A percentile compares a stretch with the other conserved stretches of the same genome.
These are phyloP conservation scores for Hydrocynus forskahlii DNA, from an alignment of 2,797 vertebrate species.

Conservation along the genomic window DNA sequence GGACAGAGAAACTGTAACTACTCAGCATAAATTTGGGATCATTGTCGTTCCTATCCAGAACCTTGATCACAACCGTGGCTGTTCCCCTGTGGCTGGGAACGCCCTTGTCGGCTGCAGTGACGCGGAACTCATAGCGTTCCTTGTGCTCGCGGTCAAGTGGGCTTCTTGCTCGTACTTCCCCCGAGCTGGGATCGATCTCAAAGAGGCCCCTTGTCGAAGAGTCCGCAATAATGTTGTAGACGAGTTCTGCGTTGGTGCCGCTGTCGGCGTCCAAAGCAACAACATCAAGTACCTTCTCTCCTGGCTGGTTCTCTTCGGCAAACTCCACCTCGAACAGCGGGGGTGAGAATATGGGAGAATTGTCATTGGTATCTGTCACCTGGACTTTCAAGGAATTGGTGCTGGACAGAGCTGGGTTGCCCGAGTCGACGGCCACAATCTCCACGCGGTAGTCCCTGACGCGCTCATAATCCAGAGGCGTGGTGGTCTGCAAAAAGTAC, in stretches of 20 bases:
- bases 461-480: slow-evolving; percentile 90
- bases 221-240: slow-evolving; percentile 89
- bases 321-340: slow-evolving; percentile 92
- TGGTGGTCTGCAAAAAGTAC: slow-evolving; percentile 97
- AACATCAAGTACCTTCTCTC: slow-evolving; percentile 91
- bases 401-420: slow-evolving; percentile 96
- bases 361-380: slow-evolving; percentile 96
- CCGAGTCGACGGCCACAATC: slow-evolving; percentile 96
- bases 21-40: slow-evolving; percentile 99
- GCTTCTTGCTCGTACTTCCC: slow-evolving; percentile 90
- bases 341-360: slow-evolving; percentile 93
- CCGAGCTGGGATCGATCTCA: slow-evolving; percentile 89
- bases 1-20: slow-evolving; percentile 97
- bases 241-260: slow-evolving; percentile 91
- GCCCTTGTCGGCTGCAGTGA: slow-evolving; percentile 93
- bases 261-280: slow-evolving; percentile 93
- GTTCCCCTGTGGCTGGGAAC: slow-evolving; percentile 94
- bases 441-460: slow-evolving; percentile 92
- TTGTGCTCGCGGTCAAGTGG: slow-evolving; percentile 93
- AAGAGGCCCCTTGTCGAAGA: slow-evolving; percentile 91
- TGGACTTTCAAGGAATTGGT: slow-evolving; percentile 97
- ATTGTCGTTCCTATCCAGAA: slow-evolving; percentile 97
- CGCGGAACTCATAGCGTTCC: slow-evolving; percentile 92
- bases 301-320: slow-evolving; percentile 92
- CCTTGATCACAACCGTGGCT: slow-evolving; percentile 91